Base-by-base conservation (phyloP, 2,797 vertebrate genomes). In the Alcedo quadribrachys region DNA sequence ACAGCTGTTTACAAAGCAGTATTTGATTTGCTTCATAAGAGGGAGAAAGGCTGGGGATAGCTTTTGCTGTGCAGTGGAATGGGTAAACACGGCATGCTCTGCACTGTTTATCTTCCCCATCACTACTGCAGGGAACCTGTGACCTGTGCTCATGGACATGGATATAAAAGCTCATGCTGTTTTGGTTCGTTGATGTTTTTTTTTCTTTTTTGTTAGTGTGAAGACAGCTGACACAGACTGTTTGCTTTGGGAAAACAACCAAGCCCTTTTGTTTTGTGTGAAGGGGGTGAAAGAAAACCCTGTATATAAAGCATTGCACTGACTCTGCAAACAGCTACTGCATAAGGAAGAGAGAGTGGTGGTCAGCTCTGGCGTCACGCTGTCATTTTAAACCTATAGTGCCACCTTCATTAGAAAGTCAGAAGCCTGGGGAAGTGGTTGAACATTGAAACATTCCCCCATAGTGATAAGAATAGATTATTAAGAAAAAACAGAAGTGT, bases 191-290 rank as follows among this genome's bases (percentile, higher is more conserved):
- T 51, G 65, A 15, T 40, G 37, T 15, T 40, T 40, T 40, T 60
- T 55, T 58, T 83, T 81, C 61, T 60, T 69, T 81, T 66, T 61
- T 69, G 57, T 79, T 81, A 80, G 70, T 43, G 66, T 2, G 19
- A 90, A 90, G 90, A 82, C 90, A 95, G 90, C 95, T 96, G 95
- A 96, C 96, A 94, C 53, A 92, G 85, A 87, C 67, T 87, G 69
- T 92, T 96, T 95, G 88, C 91, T 94, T 95, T 95, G 74, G 90
- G 82, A 94, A 94, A 96, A 90, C 93, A 90, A 91, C 92, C 77
- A 83, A 95, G 76, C 82, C 67, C 81, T 93, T 95, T 96, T 95
- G 93, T 94, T 94, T 95, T 77, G 60, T n/a, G 24, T 82, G 75
- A 80, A 81, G 89, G 10, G 73, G 15, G 75, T 74, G 40, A 87